A percentile compares a stretch with the other conserved stretches of the same genome.
These are phyloP conservation scores for Miichthys miiuy DNA, from an alignment of 2,797 vertebrate genomes.

Conservation along the genomic window DNA sequence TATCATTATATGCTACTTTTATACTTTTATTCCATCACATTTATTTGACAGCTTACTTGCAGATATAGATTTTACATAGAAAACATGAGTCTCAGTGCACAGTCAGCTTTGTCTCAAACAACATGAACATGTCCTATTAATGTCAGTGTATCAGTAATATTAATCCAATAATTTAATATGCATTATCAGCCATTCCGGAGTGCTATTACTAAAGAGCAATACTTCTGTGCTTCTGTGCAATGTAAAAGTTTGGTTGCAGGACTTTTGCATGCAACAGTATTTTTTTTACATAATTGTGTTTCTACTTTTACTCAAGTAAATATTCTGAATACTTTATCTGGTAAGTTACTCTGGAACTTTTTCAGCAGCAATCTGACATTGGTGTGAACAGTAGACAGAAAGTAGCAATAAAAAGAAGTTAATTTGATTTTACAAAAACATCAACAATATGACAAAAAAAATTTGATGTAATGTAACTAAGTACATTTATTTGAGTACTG, in stretches of 20 bases:
- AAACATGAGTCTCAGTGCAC: not conserved
- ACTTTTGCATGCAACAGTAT: not conserved
- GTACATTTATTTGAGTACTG: not conserved
- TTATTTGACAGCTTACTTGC: not conserved
- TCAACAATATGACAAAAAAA: not conserved
- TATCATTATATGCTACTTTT: not conserved
- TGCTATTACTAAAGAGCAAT: not conserved
- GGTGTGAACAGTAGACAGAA: not conserved
- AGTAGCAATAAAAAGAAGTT: not conserved
- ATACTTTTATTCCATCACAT: not conserved
- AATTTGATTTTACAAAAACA: not conserved
- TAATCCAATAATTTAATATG: not conserved
- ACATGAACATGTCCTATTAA: not conserved
- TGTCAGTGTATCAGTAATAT: not conserved
- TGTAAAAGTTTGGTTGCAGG: not conserved
- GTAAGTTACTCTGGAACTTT: not conserved
- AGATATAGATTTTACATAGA: conserved; percentile 2
- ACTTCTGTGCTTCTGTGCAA: not conserved
- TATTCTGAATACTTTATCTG: not conserved
- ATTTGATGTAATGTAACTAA: not conserved
- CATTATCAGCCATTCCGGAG: not conserved
- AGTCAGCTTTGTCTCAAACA: not conserved
- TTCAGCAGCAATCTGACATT: not conserved
- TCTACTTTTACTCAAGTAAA: not conserved
- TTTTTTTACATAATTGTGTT: not conserved